Percentiles rank a stretch among this genome's conserved stretches.
phyloP scores from a whole-genome alignment of 92 coral and sea anemone genomes.

The Siderastrea radians region DNA sequence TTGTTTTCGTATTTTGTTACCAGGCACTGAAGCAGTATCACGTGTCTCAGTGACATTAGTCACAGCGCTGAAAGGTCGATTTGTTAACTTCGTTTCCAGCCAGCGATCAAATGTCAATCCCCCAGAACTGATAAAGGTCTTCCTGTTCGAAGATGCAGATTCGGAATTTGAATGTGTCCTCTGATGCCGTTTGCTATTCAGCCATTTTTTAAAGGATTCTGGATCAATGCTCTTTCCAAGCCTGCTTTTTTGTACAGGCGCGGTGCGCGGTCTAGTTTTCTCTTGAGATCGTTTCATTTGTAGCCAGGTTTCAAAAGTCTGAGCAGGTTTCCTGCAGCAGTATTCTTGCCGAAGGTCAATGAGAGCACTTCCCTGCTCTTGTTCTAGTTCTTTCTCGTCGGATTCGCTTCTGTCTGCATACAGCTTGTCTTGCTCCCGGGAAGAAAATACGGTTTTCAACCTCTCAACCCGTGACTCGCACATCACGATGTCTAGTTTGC shows the following conservation, averaged over 20 bases:
- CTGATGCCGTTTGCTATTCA: slow-evolving; percentile 67
- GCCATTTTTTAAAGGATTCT: slow-evolving; percentile 90
- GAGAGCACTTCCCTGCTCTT: not conserved
- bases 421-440: slow-evolving; percentile 3
- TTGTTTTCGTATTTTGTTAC: slow-evolving; percentile 56
- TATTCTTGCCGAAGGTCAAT: slow-evolving; percentile 36
- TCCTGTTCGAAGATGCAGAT: slow-evolving; percentile 53
- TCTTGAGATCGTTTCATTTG: slow-evolving; percentile 83
- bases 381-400: not conserved
- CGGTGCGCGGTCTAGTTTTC: slow-evolving; percentile 73
- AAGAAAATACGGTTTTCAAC: slow-evolving; percentile 13
- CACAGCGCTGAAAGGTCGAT: slow-evolving; percentile 55
- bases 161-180: slow-evolving; percentile 69
- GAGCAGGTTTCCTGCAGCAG: slow-evolving; percentile 61
- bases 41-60: slow-evolving; percentile 61
- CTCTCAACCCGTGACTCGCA: slow-evolving; percentile 34
- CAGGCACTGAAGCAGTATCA: slow-evolving; percentile 1
- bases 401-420: not conserved
- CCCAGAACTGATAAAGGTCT: slow-evolving; percentile 65
- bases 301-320: slow-evolving; percentile 87
- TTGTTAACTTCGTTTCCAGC: slow-evolving; percentile 79
- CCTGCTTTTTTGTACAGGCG: slow-evolving; percentile 63
- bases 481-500: slow-evolving; percentile 67
- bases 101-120: slow-evolving; percentile 92
- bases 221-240: slow-evolving; percentile 85